A percentile compares a stretch with the other conserved stretches of the same genome.
Conservation (phyloP, 1,140 invertebrate genomes). For the Drosophila prosaltans region DNA sequence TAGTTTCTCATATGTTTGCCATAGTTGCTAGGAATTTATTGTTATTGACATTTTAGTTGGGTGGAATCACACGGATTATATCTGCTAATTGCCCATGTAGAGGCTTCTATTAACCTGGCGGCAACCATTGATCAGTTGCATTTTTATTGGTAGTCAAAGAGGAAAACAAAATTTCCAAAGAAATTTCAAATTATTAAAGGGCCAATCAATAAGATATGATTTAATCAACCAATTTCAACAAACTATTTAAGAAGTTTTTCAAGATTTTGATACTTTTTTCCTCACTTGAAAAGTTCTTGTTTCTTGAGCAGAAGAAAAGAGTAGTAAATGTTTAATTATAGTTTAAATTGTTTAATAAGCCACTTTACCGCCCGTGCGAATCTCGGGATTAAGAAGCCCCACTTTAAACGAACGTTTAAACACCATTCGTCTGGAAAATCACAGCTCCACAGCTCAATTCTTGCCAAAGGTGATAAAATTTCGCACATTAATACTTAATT, state of each 20-base stretch:
- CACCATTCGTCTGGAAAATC: constrained; percentile 78
- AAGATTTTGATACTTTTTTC: too few relatives aligned
- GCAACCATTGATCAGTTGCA: constrained; percentile 39
- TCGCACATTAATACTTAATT: constrained; percentile 81
- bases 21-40: constrained; percentile 70
- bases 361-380: constrained; percentile 16
- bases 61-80: constrained; percentile 78
- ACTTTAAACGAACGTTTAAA: constrained; percentile 61
- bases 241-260: too few relatives aligned
- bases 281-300: too few relatives aligned
- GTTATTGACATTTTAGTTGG: constrained; percentile 78
- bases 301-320: too few relatives aligned
- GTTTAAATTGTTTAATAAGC: neutral
- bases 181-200: constrained; percentile 1
- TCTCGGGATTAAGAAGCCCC: constrained; percentile 49
- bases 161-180: neutral
- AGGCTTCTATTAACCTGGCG: constrained; percentile 46
- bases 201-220: constrained; percentile 3
- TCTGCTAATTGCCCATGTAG: constrained; percentile 63
- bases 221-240: neutral
- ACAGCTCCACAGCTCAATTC: constrained; percentile 49
- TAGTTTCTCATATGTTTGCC: constrained; percentile 18
- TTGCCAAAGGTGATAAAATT: constrained; percentile 73
- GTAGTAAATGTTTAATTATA: too few relatives aligned
- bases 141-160: neutral